Base-by-base conservation (phyloP, 1,140 invertebrate species). In the Zaprionus ghesquierei region DNA sequence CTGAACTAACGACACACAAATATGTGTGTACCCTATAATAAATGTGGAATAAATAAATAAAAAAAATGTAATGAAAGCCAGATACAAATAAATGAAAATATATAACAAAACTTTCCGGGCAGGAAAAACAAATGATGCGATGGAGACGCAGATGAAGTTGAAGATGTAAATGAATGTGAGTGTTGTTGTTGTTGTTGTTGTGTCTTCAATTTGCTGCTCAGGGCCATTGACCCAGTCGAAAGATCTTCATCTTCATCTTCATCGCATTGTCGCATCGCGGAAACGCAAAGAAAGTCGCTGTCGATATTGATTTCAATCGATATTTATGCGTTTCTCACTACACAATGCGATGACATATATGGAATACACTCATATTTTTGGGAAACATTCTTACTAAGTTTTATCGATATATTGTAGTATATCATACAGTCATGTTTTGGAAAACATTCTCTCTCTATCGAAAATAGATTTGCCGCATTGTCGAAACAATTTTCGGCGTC, bases 21-120 rank as follows among this genome's bases (percentile, higher is more conserved):
- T 66, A 87, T 75, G 71, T 75, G 44, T 87, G 70, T 79, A 77
- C 81, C 69, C 78, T 80, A 81, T 75, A 81, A 86, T 78, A 86
- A 82, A 82, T 86, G 84, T 77, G 84, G 79, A 86, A 82, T 87
- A 87, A 86, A 86, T 86, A 86, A 86, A 87, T 86, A 86, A 87
- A 87, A 86, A 86, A 87, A 87, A 86, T 86, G 79, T 86, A 86
- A 87, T 80, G 81, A 89, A 86, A 89, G 79, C 64, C 79, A 79
- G 84, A 41, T n/a, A 73, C 79, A 86, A 86, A 86, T 84, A 82
- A 81, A 86, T 81, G 75, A 77, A 86, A 86, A 85, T 86, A 85
- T 86, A 85, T 85, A 86, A 85, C 69, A 85, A 87, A 86, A 81
- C 78, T 86, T 87, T 66, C 61, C 80, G 80, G 66, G 44, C 58